Percentiles rank a stretch among this genome's conserved stretches.
These are phyloP conservation scores for Drosophila anceps DNA, from an alignment of 2,888 invertebrate genomes.

Conservation along the genomic window DNA sequence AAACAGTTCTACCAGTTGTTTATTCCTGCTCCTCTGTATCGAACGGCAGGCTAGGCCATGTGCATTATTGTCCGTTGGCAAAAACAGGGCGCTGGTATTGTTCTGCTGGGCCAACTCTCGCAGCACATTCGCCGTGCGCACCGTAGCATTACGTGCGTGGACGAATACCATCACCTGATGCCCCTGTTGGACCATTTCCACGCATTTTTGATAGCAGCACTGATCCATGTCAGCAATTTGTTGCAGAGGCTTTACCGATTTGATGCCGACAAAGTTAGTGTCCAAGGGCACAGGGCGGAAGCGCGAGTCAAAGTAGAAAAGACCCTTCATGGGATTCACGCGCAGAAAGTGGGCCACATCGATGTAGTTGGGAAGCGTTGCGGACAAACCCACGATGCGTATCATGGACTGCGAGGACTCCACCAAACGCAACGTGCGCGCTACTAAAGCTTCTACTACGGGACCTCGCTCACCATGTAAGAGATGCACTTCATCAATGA, in stretches of 20 bases:
- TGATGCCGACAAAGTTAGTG: constrained; percentile 95
- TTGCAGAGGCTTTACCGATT: constrained; percentile 88
- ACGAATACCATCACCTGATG: constrained; percentile 99
- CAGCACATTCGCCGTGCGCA: constrained; percentile 93
- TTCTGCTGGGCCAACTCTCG: constrained; percentile 93
- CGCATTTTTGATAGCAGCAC: constrained; percentile 96
- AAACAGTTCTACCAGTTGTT: constrained; percentile 93
- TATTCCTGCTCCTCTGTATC: constrained; percentile 91
- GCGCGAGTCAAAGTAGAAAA: constrained; percentile 97
- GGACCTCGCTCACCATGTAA: constrained; percentile 98
- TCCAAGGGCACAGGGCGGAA: constrained; percentile 98
- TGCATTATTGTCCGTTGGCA: constrained; percentile 88
- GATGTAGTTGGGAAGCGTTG: constrained; percentile 98
- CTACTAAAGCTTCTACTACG: constrained; percentile 98
- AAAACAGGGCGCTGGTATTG: constrained; percentile 90
- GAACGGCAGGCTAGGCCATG: constrained; percentile 90
- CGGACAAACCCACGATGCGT: constrained; percentile 97
- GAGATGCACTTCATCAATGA: constrained; percentile 98
- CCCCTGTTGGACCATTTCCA: constrained; percentile 93
- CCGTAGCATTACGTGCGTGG: constrained; percentile 98
- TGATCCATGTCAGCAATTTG: constrained; percentile 93
- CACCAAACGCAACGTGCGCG: constrained; percentile 96
- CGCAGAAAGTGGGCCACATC: constrained; percentile 98
- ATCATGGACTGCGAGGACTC: constrained; percentile 97
- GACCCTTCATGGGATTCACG: constrained; percentile 95